Evolutionary conservation across 1,140 invertebrate species (phyloP).

Genomic region (Physella acuta): DNA sequence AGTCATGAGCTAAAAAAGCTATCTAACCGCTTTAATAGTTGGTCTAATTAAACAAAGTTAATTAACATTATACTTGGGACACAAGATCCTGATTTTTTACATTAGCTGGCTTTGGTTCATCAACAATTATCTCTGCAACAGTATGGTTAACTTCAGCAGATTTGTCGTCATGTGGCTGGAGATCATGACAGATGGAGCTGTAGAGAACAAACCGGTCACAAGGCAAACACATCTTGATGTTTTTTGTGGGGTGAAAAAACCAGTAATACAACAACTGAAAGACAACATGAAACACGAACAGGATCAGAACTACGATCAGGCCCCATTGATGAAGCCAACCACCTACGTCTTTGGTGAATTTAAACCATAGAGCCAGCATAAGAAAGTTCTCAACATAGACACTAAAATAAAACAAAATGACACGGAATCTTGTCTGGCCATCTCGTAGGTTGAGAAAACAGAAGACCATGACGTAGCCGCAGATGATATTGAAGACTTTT

Average conservation of each 20-base stretch:
- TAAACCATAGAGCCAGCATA: constrained; percentile 65
- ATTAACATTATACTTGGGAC: too few species aligned
- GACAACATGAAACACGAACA: constrained; percentile 42
- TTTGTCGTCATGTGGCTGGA: not conserved
- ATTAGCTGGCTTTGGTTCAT: too few species aligned
- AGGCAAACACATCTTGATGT: constrained; percentile 30
- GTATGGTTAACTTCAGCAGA: too few species aligned
- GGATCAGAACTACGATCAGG: constrained; percentile 40
- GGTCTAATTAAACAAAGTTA: too few species aligned
- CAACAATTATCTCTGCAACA: too few species aligned
- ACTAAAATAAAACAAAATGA: constrained; percentile 68
- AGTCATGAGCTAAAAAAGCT: too few species aligned
- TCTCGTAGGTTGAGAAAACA: constrained; percentile 72
- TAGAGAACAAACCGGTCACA: constrained; percentile 29
- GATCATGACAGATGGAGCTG: constrained; percentile 27
- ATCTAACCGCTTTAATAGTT: too few species aligned
- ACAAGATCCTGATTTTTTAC: too few species aligned
- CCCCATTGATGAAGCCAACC: constrained; percentile 52
- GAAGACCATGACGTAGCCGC: constrained; percentile 74
- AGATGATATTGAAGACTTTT: constrained; percentile 69
- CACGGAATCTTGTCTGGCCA: constrained; percentile 66
- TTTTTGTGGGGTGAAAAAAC: constrained; percentile 44
- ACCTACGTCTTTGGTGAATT: constrained; percentile 39
- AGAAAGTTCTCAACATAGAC: constrained; percentile 69
- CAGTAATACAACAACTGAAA: constrained; percentile 50